Conservation (phyloP, 2,888 invertebrate species). For the Hipparchia semele region DNA sequence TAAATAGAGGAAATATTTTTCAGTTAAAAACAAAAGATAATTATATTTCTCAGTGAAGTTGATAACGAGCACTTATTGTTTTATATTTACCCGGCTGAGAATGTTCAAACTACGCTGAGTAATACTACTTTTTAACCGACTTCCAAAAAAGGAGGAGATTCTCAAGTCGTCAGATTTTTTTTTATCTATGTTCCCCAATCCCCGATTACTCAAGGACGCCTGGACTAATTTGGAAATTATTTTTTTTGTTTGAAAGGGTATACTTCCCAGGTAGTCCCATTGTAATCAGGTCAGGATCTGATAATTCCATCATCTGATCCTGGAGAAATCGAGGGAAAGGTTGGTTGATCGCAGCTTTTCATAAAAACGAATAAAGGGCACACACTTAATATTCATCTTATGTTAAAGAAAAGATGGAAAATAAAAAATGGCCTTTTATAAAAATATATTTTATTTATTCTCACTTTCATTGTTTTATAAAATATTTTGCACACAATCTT, state of each 20-base stretch:
- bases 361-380: not conserved
- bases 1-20: not conserved
- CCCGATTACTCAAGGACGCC: too few species aligned
- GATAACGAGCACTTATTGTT: not conserved
- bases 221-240: too few species aligned
- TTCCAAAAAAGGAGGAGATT: too few species aligned
- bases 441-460: constrained; percentile 32
- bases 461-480: constrained; percentile 25
- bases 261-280: too few species aligned
- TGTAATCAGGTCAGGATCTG: too few species aligned
- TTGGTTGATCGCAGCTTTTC: not conserved
- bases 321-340: too few species aligned
- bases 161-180: too few species aligned
- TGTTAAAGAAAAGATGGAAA: not conserved
- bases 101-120: too few species aligned
- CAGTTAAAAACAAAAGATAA: not conserved
- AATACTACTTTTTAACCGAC: too few species aligned
- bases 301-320: too few species aligned
- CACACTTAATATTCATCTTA: not conserved
- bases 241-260: too few species aligned
- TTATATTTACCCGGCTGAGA: not conserved
- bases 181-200: too few species aligned
- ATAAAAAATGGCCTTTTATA: constrained; percentile 16
- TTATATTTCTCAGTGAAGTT: not conserved
- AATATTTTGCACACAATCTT: constrained; percentile 29